Conservation (phyloP, 2,113 vertebrate species). For the Proterorhinus semilunaris region DNA sequence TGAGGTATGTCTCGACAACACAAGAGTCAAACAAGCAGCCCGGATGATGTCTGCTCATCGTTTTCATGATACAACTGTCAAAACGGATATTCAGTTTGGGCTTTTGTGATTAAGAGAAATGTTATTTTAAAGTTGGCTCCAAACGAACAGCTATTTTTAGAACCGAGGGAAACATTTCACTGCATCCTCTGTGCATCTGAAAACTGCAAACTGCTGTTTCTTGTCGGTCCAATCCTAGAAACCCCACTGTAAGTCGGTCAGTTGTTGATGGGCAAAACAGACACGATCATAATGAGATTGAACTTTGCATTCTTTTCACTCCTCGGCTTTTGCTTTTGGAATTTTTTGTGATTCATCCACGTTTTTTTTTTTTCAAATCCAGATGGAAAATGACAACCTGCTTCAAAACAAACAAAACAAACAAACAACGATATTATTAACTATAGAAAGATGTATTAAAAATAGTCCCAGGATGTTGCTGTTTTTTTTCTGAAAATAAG, state of each 20-base stretch:
- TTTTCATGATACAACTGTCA: constrained; percentile 12
- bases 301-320: too few species aligned
- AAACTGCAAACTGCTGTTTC: neutral
- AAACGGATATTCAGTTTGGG: constrained; percentile 1
- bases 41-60: constrained; percentile 3
- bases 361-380: too few species aligned
- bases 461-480: neutral
- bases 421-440: neutral
- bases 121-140: neutral
- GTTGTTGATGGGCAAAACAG: too few species aligned
- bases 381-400: neutral
- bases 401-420: neutral
- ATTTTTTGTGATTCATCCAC: too few species aligned
- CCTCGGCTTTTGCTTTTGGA: too few species aligned
- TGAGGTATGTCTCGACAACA: constrained; percentile 67
- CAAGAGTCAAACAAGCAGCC: constrained; percentile 13
- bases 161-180: neutral
- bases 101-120: neutral
- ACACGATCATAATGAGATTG: too few species aligned
- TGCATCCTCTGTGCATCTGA: neutral
- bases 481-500: too few species aligned
- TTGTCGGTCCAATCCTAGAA: too few species aligned
- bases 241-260: too few species aligned
- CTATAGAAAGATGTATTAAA: neutral
- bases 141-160: constrained; percentile 9